A percentile compares a stretch with the other conserved stretches of the same genome.
Conservation (phyloP, 2,113 vertebrate species). For the Ctenodactylus gundi region DNA sequence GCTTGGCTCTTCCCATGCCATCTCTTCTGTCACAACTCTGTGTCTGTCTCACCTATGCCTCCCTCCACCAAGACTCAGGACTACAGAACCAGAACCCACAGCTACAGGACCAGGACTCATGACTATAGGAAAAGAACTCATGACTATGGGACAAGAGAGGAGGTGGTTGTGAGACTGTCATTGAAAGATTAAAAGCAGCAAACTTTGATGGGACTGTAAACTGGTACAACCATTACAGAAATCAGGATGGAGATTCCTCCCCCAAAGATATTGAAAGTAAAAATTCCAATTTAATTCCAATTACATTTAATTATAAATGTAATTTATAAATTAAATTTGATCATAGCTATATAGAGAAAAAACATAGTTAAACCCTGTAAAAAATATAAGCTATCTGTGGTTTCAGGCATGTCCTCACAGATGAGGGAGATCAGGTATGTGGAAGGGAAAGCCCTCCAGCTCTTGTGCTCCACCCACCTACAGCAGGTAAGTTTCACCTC, state of each 20-base stretch:
- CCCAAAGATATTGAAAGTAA: no score
- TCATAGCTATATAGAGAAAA: neutral
- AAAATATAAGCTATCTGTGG: neutral
- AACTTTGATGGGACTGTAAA: no score
- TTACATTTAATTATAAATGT: neutral
- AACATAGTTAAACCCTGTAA: no score
- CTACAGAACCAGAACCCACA: no score
- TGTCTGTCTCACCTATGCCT: rapidly evolving
- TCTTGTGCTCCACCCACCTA: neutral
- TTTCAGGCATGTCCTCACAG: neutral
- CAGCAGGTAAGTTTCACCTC: neutral
- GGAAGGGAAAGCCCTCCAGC: neutral
- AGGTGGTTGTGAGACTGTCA: neutral
- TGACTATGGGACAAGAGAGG: rapidly evolving
- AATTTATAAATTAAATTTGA: neutral
- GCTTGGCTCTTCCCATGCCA: no score
- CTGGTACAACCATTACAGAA: no score
- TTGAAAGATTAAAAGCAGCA: neutral
- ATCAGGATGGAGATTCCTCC: no score
- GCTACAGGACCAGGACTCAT: no score
- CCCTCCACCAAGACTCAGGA: no score
- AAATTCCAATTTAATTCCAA: neutral
- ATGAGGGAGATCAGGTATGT: neutral
- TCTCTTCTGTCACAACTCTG: no score
- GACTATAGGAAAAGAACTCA: no score